These are phyloP conservation scores for Ictidomys tridecemlineatus DNA, from an alignment of 2,113 vertebrate genomes.

Conservation along the genomic window DNA sequence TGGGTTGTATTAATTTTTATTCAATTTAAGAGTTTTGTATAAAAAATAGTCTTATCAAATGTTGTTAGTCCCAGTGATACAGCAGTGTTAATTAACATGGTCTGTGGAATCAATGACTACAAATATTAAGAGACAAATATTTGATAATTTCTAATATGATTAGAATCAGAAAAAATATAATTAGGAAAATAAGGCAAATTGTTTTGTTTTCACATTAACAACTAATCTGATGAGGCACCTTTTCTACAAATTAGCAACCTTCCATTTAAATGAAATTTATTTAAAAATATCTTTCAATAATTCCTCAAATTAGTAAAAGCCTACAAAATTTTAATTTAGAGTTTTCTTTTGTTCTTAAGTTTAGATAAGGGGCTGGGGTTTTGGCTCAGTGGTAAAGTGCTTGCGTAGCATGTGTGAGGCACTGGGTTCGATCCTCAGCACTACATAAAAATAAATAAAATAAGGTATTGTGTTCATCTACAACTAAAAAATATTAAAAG, in stretches of 20 bases:
- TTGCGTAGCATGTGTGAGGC: too few species aligned
- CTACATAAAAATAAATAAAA: too few species aligned
- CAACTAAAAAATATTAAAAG: too few species aligned
- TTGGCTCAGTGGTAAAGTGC: too few species aligned
- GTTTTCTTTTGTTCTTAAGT: slow-evolving; percentile 19
- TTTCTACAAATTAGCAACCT: too few species aligned
- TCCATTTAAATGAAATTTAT: too few species aligned
- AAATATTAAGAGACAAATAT: neutral
- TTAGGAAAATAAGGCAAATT: neutral
- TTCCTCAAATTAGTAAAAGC: too few species aligned
- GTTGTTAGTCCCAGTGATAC: neutral
- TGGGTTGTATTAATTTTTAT: neutral
- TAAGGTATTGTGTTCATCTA: too few species aligned
- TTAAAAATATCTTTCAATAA: too few species aligned
- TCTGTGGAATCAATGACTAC: neutral
- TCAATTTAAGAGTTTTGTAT: neutral
- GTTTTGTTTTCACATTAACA: neutral
- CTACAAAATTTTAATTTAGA: too few species aligned
- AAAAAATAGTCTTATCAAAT: neutral
- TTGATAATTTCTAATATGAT: neutral
- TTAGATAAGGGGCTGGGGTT: neutral
- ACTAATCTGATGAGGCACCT: neutral
- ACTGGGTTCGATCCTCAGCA: too few species aligned
- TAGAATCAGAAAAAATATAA: neutral
- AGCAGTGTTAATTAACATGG: neutral